Evolutionary conservation across 2,113 vertebrate genomes (phyloP).

Genomic region (Emydocephalus ijimae): DNA sequence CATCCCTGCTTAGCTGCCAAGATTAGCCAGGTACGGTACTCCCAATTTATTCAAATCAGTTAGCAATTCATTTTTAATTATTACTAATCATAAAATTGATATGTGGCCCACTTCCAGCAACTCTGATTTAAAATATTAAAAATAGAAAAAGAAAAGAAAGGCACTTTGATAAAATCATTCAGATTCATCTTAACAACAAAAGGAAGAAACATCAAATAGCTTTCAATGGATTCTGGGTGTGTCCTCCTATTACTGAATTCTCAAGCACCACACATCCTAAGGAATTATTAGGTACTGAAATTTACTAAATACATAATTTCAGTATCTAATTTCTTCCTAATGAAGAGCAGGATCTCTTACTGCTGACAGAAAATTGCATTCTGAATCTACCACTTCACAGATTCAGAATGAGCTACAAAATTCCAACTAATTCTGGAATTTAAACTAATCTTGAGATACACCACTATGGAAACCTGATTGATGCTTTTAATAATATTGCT

Average conservation of each 20-base stretch:
- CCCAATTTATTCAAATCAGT: background rate
- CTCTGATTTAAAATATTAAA: background rate
- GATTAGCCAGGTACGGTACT: background rate
- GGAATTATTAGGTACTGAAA: background rate
- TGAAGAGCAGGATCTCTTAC: background rate
- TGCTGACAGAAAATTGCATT: background rate
- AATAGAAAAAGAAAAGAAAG: background rate
- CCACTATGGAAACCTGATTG: background rate
- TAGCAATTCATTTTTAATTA: background rate
- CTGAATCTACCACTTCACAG: background rate
- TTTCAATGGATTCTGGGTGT: background rate
- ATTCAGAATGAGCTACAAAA: background rate
- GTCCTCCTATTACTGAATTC: background rate
- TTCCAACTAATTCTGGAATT: background rate
- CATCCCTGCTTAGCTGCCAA: background rate
- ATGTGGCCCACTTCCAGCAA: background rate
- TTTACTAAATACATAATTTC: background rate
- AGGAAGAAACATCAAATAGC: background rate
- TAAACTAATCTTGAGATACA: background rate
- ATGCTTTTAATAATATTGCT: background rate
- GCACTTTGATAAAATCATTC: background rate
- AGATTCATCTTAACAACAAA: background rate
- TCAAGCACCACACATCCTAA: background rate
- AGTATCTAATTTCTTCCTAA: background rate
- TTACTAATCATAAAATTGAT: background rate